phyloP scores from a whole-genome alignment of 2,113 vertebrate species.

The Pituophis catenifer region DNA sequence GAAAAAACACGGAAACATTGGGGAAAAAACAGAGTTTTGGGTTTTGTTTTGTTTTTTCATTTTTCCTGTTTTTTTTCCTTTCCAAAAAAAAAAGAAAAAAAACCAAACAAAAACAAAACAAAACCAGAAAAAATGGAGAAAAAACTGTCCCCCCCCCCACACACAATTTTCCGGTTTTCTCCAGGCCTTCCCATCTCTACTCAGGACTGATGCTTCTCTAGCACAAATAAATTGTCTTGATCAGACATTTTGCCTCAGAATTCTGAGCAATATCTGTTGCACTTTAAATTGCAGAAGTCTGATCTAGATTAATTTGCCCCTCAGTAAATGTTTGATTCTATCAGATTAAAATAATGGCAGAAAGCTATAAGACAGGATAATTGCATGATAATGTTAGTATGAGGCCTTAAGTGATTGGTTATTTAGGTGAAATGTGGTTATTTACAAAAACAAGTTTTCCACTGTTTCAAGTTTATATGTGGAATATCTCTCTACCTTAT shows the following conservation, averaged over 20 bases:
- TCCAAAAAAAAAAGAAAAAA: too few relatives aligned
- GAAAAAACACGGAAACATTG: too few relatives aligned
- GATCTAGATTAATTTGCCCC: neutral
- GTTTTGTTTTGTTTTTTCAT: too few relatives aligned
- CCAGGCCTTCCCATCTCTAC: too few relatives aligned
- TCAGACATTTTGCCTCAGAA: neutral
- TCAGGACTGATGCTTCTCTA: neutral
- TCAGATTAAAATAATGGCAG: neutral
- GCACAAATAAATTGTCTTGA: neutral
- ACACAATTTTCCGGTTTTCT: too few relatives aligned
- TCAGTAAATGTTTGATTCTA: neutral
- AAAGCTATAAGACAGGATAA: neutral
- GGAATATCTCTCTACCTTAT: slow-evolving; percentile 31
- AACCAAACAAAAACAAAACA: too few relatives aligned
- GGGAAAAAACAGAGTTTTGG: accelerated
- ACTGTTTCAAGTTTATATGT: neutral
- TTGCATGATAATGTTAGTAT: neutral
- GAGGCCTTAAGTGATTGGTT: neutral
- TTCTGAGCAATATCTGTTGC: neutral
- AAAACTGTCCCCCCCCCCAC: too few relatives aligned
- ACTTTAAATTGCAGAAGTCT: neutral
- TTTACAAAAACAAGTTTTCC: neutral
- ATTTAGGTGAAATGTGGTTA: neutral
- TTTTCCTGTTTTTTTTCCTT: too few relatives aligned
- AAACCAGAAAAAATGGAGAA: too few relatives aligned